Conservation (phyloP, 2,797 vertebrate species). For the Mormyrops boulengeri region DNA sequence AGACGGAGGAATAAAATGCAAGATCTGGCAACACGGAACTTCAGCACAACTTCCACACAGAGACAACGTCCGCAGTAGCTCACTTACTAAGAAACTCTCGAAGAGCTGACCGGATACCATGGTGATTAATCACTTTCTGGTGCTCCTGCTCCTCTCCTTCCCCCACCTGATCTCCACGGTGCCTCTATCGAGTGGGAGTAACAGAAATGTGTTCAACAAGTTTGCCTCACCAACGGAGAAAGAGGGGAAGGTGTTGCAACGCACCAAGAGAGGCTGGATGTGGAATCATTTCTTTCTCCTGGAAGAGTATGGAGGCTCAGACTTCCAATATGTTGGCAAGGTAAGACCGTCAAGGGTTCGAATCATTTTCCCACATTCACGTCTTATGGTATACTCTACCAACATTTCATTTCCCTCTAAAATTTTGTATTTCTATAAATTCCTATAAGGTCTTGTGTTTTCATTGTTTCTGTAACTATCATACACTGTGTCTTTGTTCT, state of each 20-base stretch:
- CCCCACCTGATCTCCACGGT: slow-evolving; percentile 49
- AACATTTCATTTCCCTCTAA: not conserved
- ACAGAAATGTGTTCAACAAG: slow-evolving; percentile 52
- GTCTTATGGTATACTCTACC: not conserved
- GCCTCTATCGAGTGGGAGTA: slow-evolving; percentile 55
- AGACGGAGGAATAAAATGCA: slow-evolving; percentile 59
- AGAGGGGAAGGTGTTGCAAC: slow-evolving; percentile 70
- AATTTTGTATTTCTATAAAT: not conserved
- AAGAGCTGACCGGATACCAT: slow-evolving; percentile 61
- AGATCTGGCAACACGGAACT: slow-evolving; percentile 53
- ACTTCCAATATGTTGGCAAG: slow-evolving; percentile 96
- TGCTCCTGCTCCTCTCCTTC: slow-evolving; percentile 55
- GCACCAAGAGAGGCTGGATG: slow-evolving; percentile 96
- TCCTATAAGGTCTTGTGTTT: not conserved
- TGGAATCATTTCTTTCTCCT: slow-evolving; percentile 99
- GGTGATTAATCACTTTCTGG: slow-evolving; percentile 54
- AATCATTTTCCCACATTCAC: not conserved
- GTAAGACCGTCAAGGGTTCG: slow-evolving; percentile 57
- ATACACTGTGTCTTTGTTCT: not conserved
- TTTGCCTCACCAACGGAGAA: slow-evolving; percentile 47
- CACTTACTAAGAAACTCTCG: slow-evolving; percentile 42
- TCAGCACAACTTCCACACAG: slow-evolving; percentile 46
- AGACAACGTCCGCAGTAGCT: slow-evolving; percentile 50
- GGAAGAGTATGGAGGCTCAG: slow-evolving; percentile 92
- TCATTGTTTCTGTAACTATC: not conserved